Percentiles rank a stretch among this genome's conserved stretches.
These are phyloP conservation scores for Albula glossodonta DNA, from an alignment of 2,113 vertebrate species.

Conservation along the genomic window DNA sequence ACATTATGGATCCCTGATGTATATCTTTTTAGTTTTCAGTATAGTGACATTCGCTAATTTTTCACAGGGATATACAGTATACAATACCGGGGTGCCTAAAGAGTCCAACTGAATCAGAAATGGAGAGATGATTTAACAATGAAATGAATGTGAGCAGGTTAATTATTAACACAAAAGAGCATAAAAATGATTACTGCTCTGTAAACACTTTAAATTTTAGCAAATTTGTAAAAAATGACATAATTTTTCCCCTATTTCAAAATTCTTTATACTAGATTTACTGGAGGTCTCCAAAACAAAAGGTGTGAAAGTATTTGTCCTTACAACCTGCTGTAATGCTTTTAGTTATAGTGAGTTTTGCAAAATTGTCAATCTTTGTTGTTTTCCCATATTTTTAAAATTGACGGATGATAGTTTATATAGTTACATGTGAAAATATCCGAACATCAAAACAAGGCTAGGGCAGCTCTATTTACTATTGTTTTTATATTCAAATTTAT, in stretches of 20 bases:
- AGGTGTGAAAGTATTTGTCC: background rate
- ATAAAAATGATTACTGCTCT: background rate
- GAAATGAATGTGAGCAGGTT: background rate
- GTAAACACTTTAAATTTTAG: background rate
- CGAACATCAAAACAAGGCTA: background rate
- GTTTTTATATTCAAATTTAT: background rate
- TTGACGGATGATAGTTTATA: too few relatives aligned
- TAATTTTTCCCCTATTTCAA: too few relatives aligned
- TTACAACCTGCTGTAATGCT: background rate
- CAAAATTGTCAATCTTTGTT: background rate
- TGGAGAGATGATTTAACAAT: background rate
- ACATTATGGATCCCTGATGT: background rate
- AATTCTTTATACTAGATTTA: too few relatives aligned
- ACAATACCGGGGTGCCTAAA: constrained; percentile 2
- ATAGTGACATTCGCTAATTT: background rate
- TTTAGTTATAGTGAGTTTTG: background rate
- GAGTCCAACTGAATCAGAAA: background rate
- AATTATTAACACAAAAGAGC: background rate
- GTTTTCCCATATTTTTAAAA: background rate
- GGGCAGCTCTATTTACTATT: background rate
- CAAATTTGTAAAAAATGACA: background rate
- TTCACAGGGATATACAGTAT: background rate
- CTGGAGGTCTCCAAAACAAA: too few relatives aligned
- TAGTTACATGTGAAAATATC: background rate
- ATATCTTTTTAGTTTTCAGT: background rate